Evolutionary conservation across 1,140 invertebrate species (phyloP), one percentile per base, ranked within the genome.

Genomic region (Drosophila bocki): DNA sequence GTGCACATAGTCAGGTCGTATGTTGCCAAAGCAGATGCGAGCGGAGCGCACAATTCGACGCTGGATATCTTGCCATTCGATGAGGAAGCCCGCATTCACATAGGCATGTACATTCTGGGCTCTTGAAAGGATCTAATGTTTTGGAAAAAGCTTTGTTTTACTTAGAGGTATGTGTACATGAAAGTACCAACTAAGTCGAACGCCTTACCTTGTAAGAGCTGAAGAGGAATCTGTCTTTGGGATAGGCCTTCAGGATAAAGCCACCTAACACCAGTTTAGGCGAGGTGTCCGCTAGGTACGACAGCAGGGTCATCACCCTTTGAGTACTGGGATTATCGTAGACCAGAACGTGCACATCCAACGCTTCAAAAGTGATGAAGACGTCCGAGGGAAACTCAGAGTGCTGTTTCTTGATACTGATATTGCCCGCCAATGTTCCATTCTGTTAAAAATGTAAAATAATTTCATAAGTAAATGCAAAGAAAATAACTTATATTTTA

Each of bases 91-190:
- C 11, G 96, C 96, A 92, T 97, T 97, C 0, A 98, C 95, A 76
- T 96, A 95, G 0, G 97, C 97, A 84, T 97, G 96, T 0, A 97
- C 95, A 92, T 97, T 98, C 93, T 97, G 96, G 0, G 95, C 95
- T 69, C 96, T 94, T 29, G 45, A 22, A 26, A 47, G 45, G 11
- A 47, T 47, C 45, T 47, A 26, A 4, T 15, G 3, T 47, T 13
- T 1, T 3, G 1, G 7, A 15, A 3, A 29, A 29, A 29, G 26
- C 26, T 29, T 29, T 29, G 26, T 6, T 26, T 26, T 26, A 26
- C 26, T 26, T 26, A 26, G 5, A 26, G 26, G 3, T 26, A 26
- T 26, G 26, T 29, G 26, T 29, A 29, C 26, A 29, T 29, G 26
- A 29, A 29, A 29, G 26, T 29, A 29, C 26, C 5, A 22, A 22